Conservation (phyloP, 2,113 vertebrate species). For the Actenoides lindsayi region DNA sequence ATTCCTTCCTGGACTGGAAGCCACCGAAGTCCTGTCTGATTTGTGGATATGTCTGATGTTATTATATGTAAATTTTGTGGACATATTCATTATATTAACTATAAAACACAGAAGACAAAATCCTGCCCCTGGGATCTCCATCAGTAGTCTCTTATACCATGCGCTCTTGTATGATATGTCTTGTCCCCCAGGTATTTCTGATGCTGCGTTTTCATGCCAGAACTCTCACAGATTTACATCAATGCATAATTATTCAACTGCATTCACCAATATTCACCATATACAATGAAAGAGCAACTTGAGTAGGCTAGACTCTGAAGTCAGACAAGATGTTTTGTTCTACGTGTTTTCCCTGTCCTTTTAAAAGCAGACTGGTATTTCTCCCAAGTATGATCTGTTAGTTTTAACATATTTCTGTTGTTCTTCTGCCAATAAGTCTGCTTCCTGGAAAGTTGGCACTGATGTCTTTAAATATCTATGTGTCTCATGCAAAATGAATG, state of each 20-base stretch:
- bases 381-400: conserved; percentile 19
- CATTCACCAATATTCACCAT: background rate
- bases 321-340: conserved; percentile 20
- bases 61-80: background rate
- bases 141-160: background rate
- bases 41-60: background rate
- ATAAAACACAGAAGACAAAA: background rate
- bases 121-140: background rate
- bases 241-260: background rate
- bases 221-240: background rate
- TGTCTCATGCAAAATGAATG: background rate
- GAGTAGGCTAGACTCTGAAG: background rate
- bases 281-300: background rate
- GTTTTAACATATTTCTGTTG: conserved; percentile 21
- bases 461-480: background rate
- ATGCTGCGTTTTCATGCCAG: background rate
- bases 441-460: conserved; percentile 41
- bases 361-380: conserved; percentile 20
- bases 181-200: background rate
- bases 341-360: background rate
- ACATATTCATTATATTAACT: background rate
- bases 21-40: background rate
- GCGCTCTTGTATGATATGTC: background rate
- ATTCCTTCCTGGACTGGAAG: background rate
- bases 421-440: conserved; percentile 35